Conservation (phyloP, 1,140 invertebrate genomes). For the Heliconius hermathena region DNA sequence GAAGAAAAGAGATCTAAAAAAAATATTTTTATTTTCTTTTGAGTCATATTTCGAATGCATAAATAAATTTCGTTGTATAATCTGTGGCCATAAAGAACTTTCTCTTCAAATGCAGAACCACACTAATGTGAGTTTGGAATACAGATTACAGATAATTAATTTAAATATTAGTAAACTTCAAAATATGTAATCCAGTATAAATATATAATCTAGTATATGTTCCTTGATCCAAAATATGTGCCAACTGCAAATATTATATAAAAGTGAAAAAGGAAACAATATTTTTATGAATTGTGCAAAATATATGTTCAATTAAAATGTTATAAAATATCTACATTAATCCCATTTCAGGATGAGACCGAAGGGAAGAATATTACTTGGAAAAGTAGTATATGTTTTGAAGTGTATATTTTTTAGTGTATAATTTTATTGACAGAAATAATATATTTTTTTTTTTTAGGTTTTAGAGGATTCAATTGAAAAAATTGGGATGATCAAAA, state of each 20-base stretch:
- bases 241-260: too few relatives aligned
- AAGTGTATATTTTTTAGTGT: neutral
- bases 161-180: neutral
- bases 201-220: too few relatives aligned
- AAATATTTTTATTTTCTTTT: neutral
- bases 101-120: neutral
- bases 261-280: neutral
- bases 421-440: neutral
- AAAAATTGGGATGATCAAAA: constrained; percentile 37
- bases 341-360: neutral
- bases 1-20: neutral
- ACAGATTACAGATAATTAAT: neutral
- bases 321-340: neutral
- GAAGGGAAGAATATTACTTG: constrained; percentile 34
- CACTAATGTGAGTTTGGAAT: neutral
- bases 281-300: neutral
- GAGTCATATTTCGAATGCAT: neutral
- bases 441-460: constrained; percentile 46
- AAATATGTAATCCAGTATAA: neutral
- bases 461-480: constrained; percentile 40
- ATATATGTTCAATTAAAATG: neutral
- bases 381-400: constrained; percentile 40
- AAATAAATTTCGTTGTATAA: neutral
- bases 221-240: too few relatives aligned
- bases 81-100: neutral